Evolutionary conservation across 2,113 vertebrate species (phyloP).

Genomic region (Bambusicola thoracicus): DNA sequence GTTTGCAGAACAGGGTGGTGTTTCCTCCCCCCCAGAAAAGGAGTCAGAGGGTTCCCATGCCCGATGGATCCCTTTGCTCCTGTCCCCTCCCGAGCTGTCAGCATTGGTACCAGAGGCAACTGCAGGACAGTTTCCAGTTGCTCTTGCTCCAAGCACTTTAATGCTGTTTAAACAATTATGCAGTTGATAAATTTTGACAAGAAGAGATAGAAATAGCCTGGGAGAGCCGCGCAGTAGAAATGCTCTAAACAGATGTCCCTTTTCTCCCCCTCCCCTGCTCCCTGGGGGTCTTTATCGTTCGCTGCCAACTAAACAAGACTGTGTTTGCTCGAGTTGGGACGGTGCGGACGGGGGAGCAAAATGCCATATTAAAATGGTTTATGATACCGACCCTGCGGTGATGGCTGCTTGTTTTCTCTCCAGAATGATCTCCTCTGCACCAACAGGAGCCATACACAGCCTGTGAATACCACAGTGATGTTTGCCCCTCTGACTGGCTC

Average conservation of each 20-base stretch:
- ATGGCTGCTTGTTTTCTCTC: not conserved
- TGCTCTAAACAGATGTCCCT: slow-evolving; percentile 73
- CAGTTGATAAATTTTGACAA: slow-evolving; percentile 79
- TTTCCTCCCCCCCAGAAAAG: not conserved
- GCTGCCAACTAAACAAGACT: slow-evolving; percentile 67
- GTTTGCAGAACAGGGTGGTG: not conserved
- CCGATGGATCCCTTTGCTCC: not conserved
- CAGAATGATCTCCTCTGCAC: not conserved
- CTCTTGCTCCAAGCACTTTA: slow-evolving; percentile 68
- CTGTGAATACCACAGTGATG: accelerated
- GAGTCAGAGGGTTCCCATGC: slow-evolving; percentile 63
- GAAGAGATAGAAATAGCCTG: slow-evolving; percentile 73
- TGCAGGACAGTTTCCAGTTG: slow-evolving; percentile 68
- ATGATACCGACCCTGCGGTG: slow-evolving; percentile 11
- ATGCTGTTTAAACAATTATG: slow-evolving; percentile 76
- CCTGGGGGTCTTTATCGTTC: slow-evolving; percentile 33
- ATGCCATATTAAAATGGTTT: slow-evolving; percentile 43
- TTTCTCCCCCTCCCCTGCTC: slow-evolving; percentile 56
- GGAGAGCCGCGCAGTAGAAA: slow-evolving; percentile 69
- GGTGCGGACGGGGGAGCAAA: not conserved
- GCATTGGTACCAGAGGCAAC: slow-evolving; percentile 56
- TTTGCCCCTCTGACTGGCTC: not conserved
- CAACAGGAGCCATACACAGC: accelerated
- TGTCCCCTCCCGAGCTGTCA: slow-evolving; percentile 57
- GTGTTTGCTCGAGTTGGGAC: slow-evolving; percentile 17